Evolutionary conservation across 1,140 invertebrate species (phyloP), one percentile per base, ranked within the genome.

Genomic region (Lordiphosa collinella): DNA sequence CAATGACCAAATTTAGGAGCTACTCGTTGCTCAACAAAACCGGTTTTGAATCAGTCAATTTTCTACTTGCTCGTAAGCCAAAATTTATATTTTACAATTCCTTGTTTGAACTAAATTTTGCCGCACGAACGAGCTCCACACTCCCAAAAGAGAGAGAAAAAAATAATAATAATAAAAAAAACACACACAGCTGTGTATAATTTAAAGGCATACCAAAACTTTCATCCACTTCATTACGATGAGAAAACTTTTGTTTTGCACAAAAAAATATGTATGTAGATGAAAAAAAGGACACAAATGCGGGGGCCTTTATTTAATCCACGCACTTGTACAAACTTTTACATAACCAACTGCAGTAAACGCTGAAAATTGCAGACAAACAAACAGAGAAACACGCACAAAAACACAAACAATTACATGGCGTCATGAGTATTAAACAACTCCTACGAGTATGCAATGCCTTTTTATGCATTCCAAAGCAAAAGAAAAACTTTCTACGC

Each of bases 391-490:
- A 10, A 36, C 32, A 35, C 37, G 49, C 35, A 18, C 48, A 38
- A 29, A 51, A 67, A 54, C 36, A 34, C 52, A 56, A 61, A 71
- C 78, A 84, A 85, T 84, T 84, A 85, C 78, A 85, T 60, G 68
- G 68, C 44, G 50, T 69, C 69, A 68, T 72, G 76, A 71, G 71
- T 71, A 82, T 82, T 82, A 82, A 82, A 73, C 64, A 85, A 86
- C 79, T 80, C 74, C 74, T 43, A 48, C 49, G 79, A 85, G 73
- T 85, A 85, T 85, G 79, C 69, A 71, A 63, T 67, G 74, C 4
- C 2, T 18, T 18, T 18, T 18, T 18, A 18, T 47, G 49, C 50
- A 75, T 67, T 67, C 40, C 25, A 16, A 18, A 40, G 11, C 32
- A 47, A 14, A 18, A 16, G n/a, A 16, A 16, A 60, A 71, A 70